phyloP scores from a whole-genome alignment of 2,797 vertebrate genomes.

The Diplodus sargus region DNA sequence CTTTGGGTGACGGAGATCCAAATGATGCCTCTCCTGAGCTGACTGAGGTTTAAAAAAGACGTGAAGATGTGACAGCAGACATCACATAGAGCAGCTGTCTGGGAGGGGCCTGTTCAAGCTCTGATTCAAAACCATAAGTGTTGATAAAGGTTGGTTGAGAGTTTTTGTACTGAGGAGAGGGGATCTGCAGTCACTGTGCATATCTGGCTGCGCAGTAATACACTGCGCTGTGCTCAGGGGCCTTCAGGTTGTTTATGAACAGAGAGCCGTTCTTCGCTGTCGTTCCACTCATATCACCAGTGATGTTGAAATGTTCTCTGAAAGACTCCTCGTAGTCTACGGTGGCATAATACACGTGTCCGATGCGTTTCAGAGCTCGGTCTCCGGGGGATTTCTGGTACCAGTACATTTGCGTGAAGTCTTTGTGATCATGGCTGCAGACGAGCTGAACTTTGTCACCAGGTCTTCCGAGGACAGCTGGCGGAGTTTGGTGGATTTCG shows the following conservation, averaged over 20 bases:
- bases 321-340: not conserved
- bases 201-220: conserved; percentile 73
- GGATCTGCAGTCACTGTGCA: conserved; percentile 44
- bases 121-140: not conserved
- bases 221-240: conserved; percentile 48
- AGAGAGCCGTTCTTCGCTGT: conserved; percentile 54
- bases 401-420: conserved; percentile 68
- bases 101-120: not conserved
- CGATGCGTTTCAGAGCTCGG: conserved; percentile 54
- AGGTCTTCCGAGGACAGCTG: conserved; percentile 15
- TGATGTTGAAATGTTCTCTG: conserved; percentile 34
- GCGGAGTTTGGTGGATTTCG: conserved; percentile 36
- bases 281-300: conserved; percentile 39
- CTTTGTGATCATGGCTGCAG: conserved; percentile 58
- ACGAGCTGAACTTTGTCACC: conserved; percentile 59
- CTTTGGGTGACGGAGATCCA: not conserved
- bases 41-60: not conserved
- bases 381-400: conserved; percentile 59
- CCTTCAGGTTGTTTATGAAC: conserved; percentile 35
- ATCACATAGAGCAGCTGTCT: conserved; percentile 1
- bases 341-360: conserved; percentile 18
- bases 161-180: conserved; percentile 48
- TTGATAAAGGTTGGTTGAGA: not conserved
- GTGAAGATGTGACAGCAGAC: not conserved
- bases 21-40: not conserved